Percentiles rank a stretch among this genome's conserved stretches.
Conservation (phyloP, 2,797 vertebrate genomes). For the Malurus leucopterus region DNA sequence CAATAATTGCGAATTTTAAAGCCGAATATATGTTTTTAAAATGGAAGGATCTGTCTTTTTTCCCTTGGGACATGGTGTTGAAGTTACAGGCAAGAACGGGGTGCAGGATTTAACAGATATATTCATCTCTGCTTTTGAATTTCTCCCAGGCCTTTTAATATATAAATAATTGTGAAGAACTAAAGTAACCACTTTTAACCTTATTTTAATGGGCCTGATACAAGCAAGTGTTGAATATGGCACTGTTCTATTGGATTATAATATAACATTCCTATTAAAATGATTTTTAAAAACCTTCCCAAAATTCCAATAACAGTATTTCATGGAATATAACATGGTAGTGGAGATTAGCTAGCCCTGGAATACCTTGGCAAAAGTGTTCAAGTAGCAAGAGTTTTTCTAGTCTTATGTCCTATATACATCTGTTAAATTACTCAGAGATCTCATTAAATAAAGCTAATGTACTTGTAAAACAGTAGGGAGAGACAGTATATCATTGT, state of each 20-base stretch:
- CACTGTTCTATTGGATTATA: conserved; percentile 20
- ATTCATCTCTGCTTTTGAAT: conserved; percentile 33
- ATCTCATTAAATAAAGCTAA: conserved; percentile 99
- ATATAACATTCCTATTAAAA: conserved; percentile 55
- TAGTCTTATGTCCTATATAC: conserved; percentile 82
- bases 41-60: background rate
- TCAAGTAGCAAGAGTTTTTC: conserved; percentile 78
- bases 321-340: conserved; percentile 34
- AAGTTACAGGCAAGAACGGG: background rate
- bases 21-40: background rate
- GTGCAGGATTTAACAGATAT: background rate
- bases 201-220: conserved; percentile 4
- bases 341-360: conserved; percentile 59
- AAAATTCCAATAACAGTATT: conserved; percentile 61
- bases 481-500: conserved; percentile 94
- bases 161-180: background rate
- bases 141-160: conserved; percentile 22
- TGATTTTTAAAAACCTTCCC: conserved; percentile 55
- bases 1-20: background rate
- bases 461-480: conserved; percentile 98
- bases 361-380: conserved; percentile 74
- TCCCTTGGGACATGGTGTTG: background rate
- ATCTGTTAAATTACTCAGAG: conserved; percentile 92
- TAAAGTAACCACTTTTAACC: conserved; percentile 13
- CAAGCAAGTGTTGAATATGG: background rate